Conservation (phyloP, 2,113 vertebrate species). For the Erythrolamprus reginae region DNA sequence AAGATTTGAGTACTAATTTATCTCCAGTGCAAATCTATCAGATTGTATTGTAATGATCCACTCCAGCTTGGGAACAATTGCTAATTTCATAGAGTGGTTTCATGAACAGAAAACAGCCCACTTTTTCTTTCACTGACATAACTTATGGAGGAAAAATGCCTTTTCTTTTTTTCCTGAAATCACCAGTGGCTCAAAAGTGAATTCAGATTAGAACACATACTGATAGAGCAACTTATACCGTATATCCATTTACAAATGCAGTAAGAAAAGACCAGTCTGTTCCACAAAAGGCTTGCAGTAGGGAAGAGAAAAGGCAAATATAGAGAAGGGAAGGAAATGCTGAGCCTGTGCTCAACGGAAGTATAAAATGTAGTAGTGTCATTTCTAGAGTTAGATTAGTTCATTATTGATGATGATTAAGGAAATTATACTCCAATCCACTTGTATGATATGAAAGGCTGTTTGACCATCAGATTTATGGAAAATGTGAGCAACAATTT, state of each 20-base stretch:
- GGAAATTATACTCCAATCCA: background rate
- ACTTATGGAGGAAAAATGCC: background rate
- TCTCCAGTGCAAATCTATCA: background rate
- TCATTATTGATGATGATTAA: background rate
- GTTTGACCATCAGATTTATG: background rate
- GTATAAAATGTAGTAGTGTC: background rate
- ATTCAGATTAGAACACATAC: slow-evolving; percentile 2
- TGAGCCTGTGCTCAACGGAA: background rate
- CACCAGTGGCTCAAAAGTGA: background rate
- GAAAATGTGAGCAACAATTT: background rate
- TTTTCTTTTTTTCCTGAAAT: background rate
- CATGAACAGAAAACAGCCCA: background rate
- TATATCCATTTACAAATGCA: background rate
- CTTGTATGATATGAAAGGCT: background rate
- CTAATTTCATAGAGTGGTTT: background rate
- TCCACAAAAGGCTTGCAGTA: background rate
- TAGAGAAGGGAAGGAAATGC: background rate
- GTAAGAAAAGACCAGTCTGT: background rate
- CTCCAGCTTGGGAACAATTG: slow-evolving; percentile 6
- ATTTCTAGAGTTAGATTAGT: background rate
- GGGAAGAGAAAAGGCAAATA: background rate
- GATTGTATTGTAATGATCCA: background rate
- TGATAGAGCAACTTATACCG: background rate
- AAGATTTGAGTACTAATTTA: background rate
- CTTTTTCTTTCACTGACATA: background rate